Base-by-base conservation (phyloP, 2,888 invertebrate species). In the Mesoligia furuncula region DNA sequence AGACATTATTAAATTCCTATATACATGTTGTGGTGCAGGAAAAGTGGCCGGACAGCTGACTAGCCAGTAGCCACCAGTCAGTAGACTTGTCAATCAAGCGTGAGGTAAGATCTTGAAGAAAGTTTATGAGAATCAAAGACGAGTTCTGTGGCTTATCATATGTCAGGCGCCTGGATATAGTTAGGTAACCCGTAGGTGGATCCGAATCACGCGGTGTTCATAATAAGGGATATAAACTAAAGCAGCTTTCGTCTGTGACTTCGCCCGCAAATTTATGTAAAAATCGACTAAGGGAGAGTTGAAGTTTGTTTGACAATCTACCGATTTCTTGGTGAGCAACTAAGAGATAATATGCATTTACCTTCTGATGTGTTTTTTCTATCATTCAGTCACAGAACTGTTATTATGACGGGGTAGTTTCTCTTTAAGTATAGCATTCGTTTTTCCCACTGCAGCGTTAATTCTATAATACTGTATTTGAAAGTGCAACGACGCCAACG, bases 1-100 rank as follows among this genome's bases (percentile, higher is more conserved):
- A 91, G 89, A 90, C 88, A 90, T 90, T 88, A 90, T 88, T 76
- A 86, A 84, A 87, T 87, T 81, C 80, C 59, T 77, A 6, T 24
- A 24, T 2, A 81, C 73, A 75, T 76, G 85, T 84, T 76, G 71
- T 67, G 73, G 15, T 77, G 64, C 75, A 85, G 83, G 85, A 88
- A 88, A 84, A 85, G 86, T 86, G 73, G 80, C 67, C 75, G 39
- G 77, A 80, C 84, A 75, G 71, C 69, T 36, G 15, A 36, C 75
- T 67, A 69, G 70, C 27, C 76, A 67, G 57, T 57, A 51, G 31
- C 27, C 57, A 75, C 20, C 36, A 39, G 73, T 73, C 73, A 78
- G 62, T 51, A 31, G 68, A 73, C 78, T 78, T 88, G 88, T 89
- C 88, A 85, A 81, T 89, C 87, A 84, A 73, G 59, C 79, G 65